phyloP scores from a whole-genome alignment of 2,888 invertebrate genomes.

The Pandemis heparana region DNA sequence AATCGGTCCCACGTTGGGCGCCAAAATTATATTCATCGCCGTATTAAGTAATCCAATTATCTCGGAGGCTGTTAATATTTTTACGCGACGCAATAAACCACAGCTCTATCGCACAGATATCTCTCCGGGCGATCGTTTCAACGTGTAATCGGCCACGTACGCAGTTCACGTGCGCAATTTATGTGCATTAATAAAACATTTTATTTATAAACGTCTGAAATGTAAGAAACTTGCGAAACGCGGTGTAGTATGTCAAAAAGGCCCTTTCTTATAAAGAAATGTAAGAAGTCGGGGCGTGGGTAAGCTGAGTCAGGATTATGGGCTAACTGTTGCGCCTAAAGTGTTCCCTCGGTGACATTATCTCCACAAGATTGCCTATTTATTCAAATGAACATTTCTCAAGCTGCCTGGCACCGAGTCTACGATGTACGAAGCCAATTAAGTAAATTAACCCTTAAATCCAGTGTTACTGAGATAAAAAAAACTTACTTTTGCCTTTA shows the following conservation, averaged over 20 bases:
- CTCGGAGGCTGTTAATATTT: slow-evolving; percentile 19
- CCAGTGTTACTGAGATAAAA: background rate
- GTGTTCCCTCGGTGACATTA: slow-evolving; percentile 53
- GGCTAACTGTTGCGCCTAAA: slow-evolving; percentile 75
- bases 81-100: slow-evolving; percentile 12
- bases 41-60: slow-evolving; percentile 15
- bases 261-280: slow-evolving; percentile 32
- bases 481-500: slow-evolving; percentile 8
- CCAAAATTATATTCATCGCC: slow-evolving; percentile 45
- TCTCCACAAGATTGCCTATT: slow-evolving; percentile 60
- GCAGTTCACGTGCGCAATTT: slow-evolving; percentile 9
- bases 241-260: slow-evolving; percentile 11
- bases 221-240: slow-evolving; percentile 6
- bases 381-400: slow-evolving; percentile 59
- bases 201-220: background rate
- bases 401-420: slow-evolving; percentile 48
- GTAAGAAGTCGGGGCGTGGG: slow-evolving; percentile 49
- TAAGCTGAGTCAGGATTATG: slow-evolving; percentile 57
- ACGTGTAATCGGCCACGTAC: slow-evolving; percentile 26
- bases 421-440: slow-evolving; percentile 49
- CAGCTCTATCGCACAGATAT: background rate
- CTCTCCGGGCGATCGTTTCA: background rate
- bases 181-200: slow-evolving; percentile 20
- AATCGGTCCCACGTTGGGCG: slow-evolving; percentile 48
- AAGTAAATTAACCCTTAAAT: slow-evolving; percentile 1